These are phyloP conservation scores for Zaprionus inermis DNA, from an alignment of 1,140 invertebrate genomes.

Conservation along the genomic window DNA sequence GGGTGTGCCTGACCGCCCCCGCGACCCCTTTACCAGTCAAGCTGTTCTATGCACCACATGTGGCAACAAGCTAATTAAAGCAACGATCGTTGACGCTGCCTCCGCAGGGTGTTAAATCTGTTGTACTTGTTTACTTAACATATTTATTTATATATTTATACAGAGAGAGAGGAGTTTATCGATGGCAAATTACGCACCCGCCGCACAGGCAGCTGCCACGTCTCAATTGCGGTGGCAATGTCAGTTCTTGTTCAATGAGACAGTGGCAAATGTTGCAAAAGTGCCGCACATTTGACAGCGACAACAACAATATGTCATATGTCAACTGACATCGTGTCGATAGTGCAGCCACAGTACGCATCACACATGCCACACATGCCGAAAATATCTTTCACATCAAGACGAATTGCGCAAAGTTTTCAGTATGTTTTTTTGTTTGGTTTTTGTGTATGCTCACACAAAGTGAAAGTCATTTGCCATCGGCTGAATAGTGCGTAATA, in stretches of 20 bases:
- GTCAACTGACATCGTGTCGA: constrained; percentile 54
- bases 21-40: constrained; percentile 10
- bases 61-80: constrained; percentile 73
- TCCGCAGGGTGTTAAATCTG: constrained; percentile 22
- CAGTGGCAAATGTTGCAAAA: constrained; percentile 40
- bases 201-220: constrained; percentile 18
- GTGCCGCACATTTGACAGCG: constrained; percentile 22
- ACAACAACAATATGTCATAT: constrained; percentile 65
- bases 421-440: constrained; percentile 4
- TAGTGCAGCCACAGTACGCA: not conserved
- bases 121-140: constrained; percentile 29
- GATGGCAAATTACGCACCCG: constrained; percentile 21
- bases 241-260: not conserved
- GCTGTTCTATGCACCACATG: constrained; percentile 60
- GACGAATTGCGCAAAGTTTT: constrained; percentile 60
- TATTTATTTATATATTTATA: not conserved
- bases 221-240: constrained; percentile 15
- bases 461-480: constrained; percentile 63
- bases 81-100: not conserved
- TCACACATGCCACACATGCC: constrained; percentile 42
- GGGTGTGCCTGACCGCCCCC: constrained; percentile 9
- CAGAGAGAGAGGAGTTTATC: not conserved
- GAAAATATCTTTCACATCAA: constrained; percentile 45
- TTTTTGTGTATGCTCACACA: constrained; percentile 6
- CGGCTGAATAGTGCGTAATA: constrained; percentile 72